phyloP scores from a whole-genome alignment of 2,888 invertebrate genomes.

The Gryllus longicercus region DNA sequence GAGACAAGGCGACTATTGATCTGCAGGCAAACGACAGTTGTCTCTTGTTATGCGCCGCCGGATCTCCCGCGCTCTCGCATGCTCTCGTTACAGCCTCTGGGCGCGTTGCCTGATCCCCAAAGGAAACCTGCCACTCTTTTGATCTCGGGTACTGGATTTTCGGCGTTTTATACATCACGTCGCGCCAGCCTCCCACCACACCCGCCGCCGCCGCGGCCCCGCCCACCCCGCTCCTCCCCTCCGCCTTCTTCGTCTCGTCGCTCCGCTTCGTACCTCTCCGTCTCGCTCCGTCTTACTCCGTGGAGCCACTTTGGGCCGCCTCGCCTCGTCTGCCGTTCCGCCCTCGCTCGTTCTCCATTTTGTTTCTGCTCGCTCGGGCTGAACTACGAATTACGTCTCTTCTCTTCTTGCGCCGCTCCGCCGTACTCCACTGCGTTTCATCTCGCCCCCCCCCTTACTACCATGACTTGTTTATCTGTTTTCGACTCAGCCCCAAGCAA shows the following conservation, averaged over 20 bases:
- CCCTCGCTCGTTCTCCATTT: not conserved
- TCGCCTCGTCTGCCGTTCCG: not conserved
- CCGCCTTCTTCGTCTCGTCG: no score
- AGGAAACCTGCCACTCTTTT: constrained; percentile 2
- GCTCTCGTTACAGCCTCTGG: constrained; percentile 4
- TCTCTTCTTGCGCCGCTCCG: no score
- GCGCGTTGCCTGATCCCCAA: not conserved
- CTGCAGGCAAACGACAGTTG: constrained; percentile 17
- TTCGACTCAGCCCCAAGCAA: no score
- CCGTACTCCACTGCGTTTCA: no score
- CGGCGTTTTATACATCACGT: constrained; percentile 17
- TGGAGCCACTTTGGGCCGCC: not conserved
- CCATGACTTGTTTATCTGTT: no score
- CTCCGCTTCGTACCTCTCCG: no score
- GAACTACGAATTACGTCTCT: no score
- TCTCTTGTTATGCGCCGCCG: constrained; percentile 17
- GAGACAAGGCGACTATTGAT: not conserved
- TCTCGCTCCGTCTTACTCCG: no score
- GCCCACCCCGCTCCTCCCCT: no score
- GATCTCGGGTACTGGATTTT: not conserved
- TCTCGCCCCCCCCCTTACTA: no score
- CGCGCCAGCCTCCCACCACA: not conserved
- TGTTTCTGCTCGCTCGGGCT: not conserved
- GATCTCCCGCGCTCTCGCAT: not conserved
- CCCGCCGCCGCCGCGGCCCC: no score